Conservation (phyloP, 2,113 vertebrate genomes). For the Scalopus aquaticus region DNA sequence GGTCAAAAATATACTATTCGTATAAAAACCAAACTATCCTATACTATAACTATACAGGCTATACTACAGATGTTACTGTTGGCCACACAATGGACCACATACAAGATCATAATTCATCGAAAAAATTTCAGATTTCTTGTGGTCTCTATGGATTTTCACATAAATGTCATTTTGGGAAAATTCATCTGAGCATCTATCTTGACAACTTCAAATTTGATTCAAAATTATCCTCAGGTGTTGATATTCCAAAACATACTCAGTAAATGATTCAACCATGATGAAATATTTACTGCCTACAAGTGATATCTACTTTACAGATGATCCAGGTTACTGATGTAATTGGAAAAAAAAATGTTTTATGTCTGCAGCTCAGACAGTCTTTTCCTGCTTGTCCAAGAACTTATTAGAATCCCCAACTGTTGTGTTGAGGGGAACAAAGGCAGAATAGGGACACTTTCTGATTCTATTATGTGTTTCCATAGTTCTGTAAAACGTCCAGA, state of each 20-base stretch:
- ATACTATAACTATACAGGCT: neutral
- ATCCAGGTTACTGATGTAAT: neutral
- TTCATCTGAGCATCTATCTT: neutral
- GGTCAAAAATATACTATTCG: too few species aligned
- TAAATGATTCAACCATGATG: neutral
- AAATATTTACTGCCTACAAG: neutral
- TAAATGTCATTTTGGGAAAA: neutral
- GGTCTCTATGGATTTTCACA: neutral
- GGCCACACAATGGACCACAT: neutral
- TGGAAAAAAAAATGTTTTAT: neutral
- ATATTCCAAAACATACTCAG: neutral
- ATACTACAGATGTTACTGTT: neutral
- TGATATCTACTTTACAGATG: neutral
- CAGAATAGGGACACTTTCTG: neutral
- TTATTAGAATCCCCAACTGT: neutral
- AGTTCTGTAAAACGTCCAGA: neutral
- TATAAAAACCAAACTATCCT: neutral
- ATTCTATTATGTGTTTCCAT: neutral
- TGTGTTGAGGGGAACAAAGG: neutral
- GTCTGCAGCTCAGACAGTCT: neutral
- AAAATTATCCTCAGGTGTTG: neutral
- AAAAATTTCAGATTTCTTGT: neutral
- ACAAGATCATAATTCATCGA: neutral
- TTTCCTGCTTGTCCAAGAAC: neutral
- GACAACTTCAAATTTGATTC: neutral